Conservation (phyloP, 1,140 invertebrate species). For the Aphelenchoides fujianensis region DNA sequence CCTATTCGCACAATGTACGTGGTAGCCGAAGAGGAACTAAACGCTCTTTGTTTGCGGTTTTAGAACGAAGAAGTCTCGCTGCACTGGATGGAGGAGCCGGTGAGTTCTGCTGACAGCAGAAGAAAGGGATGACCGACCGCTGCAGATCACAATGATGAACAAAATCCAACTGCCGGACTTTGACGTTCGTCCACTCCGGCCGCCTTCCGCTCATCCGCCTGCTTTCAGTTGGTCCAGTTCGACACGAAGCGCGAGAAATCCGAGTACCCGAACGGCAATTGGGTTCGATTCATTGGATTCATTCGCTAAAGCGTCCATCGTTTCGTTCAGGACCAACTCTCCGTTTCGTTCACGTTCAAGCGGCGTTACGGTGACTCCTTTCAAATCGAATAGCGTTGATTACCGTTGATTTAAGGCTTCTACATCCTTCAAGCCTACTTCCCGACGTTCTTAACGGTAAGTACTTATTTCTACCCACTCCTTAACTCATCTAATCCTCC, state of each 20-base stretch:
- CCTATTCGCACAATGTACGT: conserved; percentile 59
- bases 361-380: conserved; percentile 60
- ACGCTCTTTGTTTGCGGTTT: too few relatives aligned
- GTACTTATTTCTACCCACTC: not conserved
- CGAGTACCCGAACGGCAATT: conserved; percentile 12
- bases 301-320: not conserved
- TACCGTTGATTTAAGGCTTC: too few relatives aligned
- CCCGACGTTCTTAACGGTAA: conserved; percentile 56
- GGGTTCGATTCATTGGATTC: conserved; percentile 36
- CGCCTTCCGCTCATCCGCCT: too few relatives aligned
- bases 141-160: conserved; percentile 60
- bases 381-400: too few relatives aligned
- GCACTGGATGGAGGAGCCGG: conserved; percentile 58
- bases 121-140: too few relatives aligned
- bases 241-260: conserved; percentile 40
- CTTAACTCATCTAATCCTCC: conserved; percentile 23
- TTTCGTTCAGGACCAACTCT: conserved; percentile 54
- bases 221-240: conserved; percentile 61
- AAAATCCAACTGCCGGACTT: conserved; percentile 58
- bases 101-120: too few relatives aligned
- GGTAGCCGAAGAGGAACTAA: conserved; percentile 51
- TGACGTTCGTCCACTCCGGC: too few relatives aligned
- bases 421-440: conserved; percentile 62
- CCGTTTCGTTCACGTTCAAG: conserved; percentile 58
- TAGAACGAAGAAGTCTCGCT: conserved; percentile 18